These are phyloP conservation scores for Caenorhabditis wallacei DNA, from an alignment of 2,888 invertebrate species.

Conservation along the genomic window DNA sequence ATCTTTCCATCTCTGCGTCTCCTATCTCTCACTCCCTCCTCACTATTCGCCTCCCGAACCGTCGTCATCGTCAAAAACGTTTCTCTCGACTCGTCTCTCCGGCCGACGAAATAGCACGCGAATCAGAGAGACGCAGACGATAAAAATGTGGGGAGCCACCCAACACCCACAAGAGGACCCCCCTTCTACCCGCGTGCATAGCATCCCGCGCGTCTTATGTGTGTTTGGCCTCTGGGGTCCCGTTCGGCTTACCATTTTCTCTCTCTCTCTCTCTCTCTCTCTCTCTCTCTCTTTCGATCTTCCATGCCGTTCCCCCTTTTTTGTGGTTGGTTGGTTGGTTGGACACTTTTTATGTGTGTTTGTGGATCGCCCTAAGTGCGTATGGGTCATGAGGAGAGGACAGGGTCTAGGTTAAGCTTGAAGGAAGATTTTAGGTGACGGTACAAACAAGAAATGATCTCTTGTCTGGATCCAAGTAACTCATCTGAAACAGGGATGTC, in stretches of 20 bases:
- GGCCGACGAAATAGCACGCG: background rate
- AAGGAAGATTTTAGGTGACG: too few relatives aligned
- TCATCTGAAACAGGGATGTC: too few relatives aligned
- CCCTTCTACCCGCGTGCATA: background rate
- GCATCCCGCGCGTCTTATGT: background rate
- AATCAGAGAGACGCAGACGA: slow-evolving; percentile 3
- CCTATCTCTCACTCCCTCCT: slow-evolving; percentile 8
- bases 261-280: background rate
- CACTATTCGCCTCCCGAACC: background rate
- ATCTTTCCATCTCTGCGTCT: background rate
- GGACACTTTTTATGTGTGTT: slow-evolving; percentile 1
- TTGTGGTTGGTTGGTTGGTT: background rate
- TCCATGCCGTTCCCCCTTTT: background rate
- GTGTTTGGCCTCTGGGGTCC: background rate
- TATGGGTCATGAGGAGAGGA: too few relatives aligned
- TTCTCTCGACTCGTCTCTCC: background rate
- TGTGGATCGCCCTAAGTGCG: background rate
- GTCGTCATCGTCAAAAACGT: slow-evolving; percentile 10
- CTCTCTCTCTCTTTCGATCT: background rate
- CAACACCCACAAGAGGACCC: background rate
- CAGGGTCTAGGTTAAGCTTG: too few relatives aligned
- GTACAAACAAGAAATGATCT: too few relatives aligned
- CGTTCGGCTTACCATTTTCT: background rate
- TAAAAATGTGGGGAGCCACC: background rate
- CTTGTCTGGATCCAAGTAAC: too few relatives aligned